phyloP scores from a whole-genome alignment of 2,797 vertebrate species.

The Aldrovandia affinis region DNA sequence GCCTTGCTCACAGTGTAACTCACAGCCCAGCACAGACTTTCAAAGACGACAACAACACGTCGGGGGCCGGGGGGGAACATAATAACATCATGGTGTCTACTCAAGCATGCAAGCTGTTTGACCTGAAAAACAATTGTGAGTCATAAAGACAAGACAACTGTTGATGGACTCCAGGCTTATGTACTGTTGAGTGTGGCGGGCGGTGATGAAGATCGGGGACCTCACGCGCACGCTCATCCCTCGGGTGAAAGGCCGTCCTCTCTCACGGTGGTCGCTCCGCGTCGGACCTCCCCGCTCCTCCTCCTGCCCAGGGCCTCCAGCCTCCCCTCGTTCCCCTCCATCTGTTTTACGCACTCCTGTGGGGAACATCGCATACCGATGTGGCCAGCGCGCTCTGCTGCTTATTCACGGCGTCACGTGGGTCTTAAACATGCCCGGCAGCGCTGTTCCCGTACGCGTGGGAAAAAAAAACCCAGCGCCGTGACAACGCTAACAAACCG shows the following conservation, averaged over 20 bases:
- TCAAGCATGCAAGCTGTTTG: background rate
- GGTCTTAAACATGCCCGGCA: too few species aligned
- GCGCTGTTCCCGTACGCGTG: too few species aligned
- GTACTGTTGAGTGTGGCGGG: background rate
- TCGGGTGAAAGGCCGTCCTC: background rate
- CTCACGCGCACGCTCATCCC: background rate
- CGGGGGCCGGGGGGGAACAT: background rate
- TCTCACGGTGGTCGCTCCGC: background rate
- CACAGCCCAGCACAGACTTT: background rate
- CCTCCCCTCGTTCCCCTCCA: constrained; percentile 18
- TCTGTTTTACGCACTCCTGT: constrained; percentile 17
- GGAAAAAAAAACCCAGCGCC: too few species aligned
- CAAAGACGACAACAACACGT: background rate
- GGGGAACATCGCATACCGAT: background rate
- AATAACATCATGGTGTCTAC: background rate
- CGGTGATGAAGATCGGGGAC: background rate
- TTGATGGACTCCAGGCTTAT: background rate
- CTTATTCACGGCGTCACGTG: background rate
- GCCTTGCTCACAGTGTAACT: background rate
- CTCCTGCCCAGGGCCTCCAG: constrained; percentile 17
- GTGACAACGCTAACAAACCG: too few species aligned
- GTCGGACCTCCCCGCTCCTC: background rate
- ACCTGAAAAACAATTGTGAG: background rate
- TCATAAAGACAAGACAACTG: background rate
- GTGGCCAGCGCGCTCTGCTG: background rate